Evolutionary conservation across 2,113 vertebrate species (phyloP).

Genomic region (Chaenocephalus aceratus): DNA sequence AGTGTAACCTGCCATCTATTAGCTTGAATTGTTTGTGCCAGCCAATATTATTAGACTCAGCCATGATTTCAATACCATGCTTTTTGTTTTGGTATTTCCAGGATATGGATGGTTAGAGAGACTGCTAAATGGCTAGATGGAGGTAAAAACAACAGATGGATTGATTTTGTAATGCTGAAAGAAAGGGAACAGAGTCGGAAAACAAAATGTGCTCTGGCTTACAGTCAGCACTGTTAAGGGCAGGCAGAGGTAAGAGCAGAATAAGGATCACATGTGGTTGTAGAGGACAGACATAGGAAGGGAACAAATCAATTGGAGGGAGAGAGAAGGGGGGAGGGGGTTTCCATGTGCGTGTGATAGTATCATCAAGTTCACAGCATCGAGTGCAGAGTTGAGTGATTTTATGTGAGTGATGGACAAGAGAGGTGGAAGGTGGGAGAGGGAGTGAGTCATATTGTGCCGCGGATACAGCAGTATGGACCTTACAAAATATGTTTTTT

Average conservation of each 20-base stretch:
- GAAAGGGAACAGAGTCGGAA: slow-evolving; percentile 26
- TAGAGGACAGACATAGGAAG: slow-evolving; percentile 39
- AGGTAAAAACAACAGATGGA: slow-evolving; percentile 1
- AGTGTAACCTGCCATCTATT: not conserved
- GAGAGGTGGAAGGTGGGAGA: slow-evolving; percentile 14
- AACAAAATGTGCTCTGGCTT: slow-evolving; percentile 49
- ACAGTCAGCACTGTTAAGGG: slow-evolving; percentile 43
- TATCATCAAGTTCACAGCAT: slow-evolving; percentile 62
- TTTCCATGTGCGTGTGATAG: slow-evolving; percentile 37
- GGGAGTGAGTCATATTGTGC: slow-evolving; percentile 52
- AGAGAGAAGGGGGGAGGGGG: not conserved
- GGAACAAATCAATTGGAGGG: slow-evolving; percentile 67
- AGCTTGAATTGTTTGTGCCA: not conserved
- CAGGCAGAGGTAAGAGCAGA: slow-evolving; percentile 30
- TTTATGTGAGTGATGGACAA: slow-evolving; percentile 54
- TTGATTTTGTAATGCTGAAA: slow-evolving; percentile 10
- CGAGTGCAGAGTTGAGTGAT: slow-evolving; percentile 42
- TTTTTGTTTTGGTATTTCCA: not conserved
- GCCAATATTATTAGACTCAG: not conserved
- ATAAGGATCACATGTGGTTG: slow-evolving; percentile 58
- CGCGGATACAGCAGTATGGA: slow-evolving; percentile 32
- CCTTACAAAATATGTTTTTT: slow-evolving; percentile 7
- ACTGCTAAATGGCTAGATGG: not conserved
- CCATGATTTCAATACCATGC: not conserved
- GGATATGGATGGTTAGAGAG: not conserved